These are phyloP conservation scores for Anoplolepis gracilipes DNA, from an alignment of 1,140 invertebrate species.

Conservation along the genomic window DNA sequence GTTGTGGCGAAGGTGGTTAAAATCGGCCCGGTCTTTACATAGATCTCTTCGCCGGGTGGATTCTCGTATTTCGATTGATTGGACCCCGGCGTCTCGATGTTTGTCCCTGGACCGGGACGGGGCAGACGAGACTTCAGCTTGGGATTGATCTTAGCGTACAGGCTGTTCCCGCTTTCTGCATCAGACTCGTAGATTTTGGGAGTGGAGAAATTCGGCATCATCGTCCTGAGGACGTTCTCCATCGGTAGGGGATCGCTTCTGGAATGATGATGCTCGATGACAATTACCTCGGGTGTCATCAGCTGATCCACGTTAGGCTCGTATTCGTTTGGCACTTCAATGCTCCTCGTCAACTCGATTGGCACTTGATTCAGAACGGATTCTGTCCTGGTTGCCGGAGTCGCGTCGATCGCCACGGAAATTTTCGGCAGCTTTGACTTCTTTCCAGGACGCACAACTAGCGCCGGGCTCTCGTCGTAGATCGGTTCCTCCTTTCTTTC, in stretches of 20 bases:
- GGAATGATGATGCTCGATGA: constrained; percentile 90
- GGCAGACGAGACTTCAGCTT: constrained; percentile 80
- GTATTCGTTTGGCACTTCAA: constrained; percentile 62
- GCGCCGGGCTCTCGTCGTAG: constrained; percentile 82
- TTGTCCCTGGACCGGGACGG: constrained; percentile 51
- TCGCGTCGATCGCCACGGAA: constrained; percentile 91
- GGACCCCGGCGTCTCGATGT: constrained; percentile 49
- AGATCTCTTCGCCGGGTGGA: constrained; percentile 76
- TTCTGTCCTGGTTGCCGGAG: constrained; percentile 89
- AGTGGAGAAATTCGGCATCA: constrained; percentile 74
- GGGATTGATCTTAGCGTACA: constrained; percentile 84
- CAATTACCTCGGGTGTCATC: constrained; percentile 79
- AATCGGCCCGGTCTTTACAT: constrained; percentile 75
- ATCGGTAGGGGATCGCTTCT: constrained; percentile 88
- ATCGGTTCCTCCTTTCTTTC: constrained; percentile 81
- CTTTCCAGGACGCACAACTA: constrained; percentile 85
- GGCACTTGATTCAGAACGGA: constrained; percentile 91
- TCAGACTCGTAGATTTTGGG: constrained; percentile 81
- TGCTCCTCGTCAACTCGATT: constrained; percentile 89
- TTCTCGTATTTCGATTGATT: constrained; percentile 13
- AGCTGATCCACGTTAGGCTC: constrained; percentile 50
- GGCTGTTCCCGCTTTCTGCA: constrained; percentile 82
- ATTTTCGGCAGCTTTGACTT: constrained; percentile 88
- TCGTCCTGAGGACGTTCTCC: constrained; percentile 76
- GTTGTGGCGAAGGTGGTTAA: constrained; percentile 82